Conservation (phyloP, 2,888 invertebrate genomes). For the Nomada flava region DNA sequence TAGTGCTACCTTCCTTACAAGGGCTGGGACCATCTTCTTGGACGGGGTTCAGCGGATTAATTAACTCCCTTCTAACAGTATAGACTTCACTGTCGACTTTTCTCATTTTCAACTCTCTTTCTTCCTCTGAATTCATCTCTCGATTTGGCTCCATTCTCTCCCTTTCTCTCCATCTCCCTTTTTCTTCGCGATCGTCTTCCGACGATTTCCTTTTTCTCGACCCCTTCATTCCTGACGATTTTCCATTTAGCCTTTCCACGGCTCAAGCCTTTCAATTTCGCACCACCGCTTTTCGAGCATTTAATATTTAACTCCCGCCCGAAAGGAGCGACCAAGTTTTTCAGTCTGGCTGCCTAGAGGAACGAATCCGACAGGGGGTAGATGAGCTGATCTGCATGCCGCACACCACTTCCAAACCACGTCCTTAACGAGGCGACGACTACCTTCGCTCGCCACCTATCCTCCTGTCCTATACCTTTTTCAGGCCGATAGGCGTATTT, state of each 20-base stretch:
- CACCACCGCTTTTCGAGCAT: constrained; percentile 76
- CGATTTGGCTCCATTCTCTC: constrained; percentile 59
- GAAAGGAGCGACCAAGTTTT: constrained; percentile 66
- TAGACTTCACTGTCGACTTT: constrained; percentile 71
- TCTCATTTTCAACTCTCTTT: constrained; percentile 64
- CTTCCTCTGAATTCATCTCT: constrained; percentile 63
- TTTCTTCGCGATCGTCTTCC: constrained; percentile 42
- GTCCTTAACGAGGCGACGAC: constrained; percentile 80
- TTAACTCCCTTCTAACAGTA: constrained; percentile 72
- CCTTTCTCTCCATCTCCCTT: constrained; percentile 30
- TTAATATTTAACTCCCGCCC: constrained; percentile 78
- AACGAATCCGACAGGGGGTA: constrained; percentile 57
- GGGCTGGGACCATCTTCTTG: constrained; percentile 47
- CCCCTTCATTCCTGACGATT: constrained; percentile 56
- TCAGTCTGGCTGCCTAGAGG: constrained; percentile 44
- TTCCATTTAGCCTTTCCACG: constrained; percentile 67
- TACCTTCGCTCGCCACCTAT: constrained; percentile 75
- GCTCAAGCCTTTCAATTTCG: constrained; percentile 72
- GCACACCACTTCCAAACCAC: constrained; percentile 76
- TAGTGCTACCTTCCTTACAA: constrained; percentile 56
- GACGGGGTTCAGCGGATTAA: constrained; percentile 72
- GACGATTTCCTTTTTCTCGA: constrained; percentile 60
- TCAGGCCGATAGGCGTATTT: constrained; percentile 73
- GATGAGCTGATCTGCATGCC: constrained; percentile 79
- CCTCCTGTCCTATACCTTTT: constrained; percentile 63